Evolutionary conservation across 2,888 invertebrate species (phyloP).

Genomic region (Lasioglossum lativentre): DNA sequence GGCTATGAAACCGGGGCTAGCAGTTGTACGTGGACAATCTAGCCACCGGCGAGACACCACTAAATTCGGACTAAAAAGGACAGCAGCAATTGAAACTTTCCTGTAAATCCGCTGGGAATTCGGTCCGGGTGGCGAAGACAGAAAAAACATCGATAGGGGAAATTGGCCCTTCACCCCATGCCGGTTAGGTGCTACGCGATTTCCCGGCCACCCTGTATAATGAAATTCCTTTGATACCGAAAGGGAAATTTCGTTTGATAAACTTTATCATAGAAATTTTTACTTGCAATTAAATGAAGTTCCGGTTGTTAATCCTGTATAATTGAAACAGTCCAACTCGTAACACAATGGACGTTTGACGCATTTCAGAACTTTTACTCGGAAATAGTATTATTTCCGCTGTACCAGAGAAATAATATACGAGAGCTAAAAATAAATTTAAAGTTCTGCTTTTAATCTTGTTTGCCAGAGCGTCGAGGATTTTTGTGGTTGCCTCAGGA

Average conservation of each 20-base stretch:
- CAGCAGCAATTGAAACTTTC: slow-evolving; percentile 52
- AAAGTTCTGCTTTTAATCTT: neutral
- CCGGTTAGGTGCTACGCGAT: no score
- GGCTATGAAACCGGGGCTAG: slow-evolving; percentile 49
- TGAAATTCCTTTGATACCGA: no score
- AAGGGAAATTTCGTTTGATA: no score
- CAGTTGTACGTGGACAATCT: slow-evolving; percentile 45
- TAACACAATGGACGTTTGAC: neutral
- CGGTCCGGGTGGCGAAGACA: slow-evolving; percentile 18
- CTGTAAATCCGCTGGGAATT: slow-evolving; percentile 40
- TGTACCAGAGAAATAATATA: neutral
- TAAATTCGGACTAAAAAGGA: slow-evolving; percentile 39
- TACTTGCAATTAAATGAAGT: neutral
- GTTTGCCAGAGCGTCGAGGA: neutral
- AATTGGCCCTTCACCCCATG: neutral
- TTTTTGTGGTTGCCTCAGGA: neutral
- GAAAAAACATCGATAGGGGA: slow-evolving; percentile 11
- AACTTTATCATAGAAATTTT: neutral
- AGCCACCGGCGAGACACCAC: slow-evolving; percentile 34
- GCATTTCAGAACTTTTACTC: neutral
- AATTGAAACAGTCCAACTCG: neutral
- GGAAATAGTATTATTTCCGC: no score
- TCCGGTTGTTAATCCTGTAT: neutral
- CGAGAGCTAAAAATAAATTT: neutral
- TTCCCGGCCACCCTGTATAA: no score